These are phyloP conservation scores for Ganaspis brasiliensis DNA, from an alignment of 2,888 invertebrate genomes.

Conservation along the genomic window DNA sequence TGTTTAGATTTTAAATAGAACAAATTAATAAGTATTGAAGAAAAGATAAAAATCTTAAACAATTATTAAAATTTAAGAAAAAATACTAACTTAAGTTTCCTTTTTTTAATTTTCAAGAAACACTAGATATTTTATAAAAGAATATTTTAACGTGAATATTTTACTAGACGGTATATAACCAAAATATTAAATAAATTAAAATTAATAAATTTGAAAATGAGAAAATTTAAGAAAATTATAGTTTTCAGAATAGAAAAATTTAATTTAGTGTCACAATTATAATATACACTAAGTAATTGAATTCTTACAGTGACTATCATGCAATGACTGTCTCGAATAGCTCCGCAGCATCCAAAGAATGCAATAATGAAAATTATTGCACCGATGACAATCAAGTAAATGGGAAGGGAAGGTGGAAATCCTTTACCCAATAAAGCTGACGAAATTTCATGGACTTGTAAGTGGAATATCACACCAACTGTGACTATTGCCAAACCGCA, in stretches of 20 bases:
- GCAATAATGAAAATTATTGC: constrained; percentile 82
- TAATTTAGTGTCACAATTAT: background rate
- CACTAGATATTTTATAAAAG: too few relatives aligned
- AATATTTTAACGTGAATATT: too few relatives aligned
- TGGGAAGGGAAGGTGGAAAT: constrained; percentile 80
- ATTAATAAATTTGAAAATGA: background rate
- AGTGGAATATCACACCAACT: constrained; percentile 85
- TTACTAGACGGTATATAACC: too few relatives aligned
- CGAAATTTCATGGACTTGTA: constrained; percentile 78
- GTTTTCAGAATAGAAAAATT: background rate
- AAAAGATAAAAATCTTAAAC: too few relatives aligned
- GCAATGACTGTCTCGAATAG: constrained; percentile 77
- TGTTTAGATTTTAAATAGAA: background rate
- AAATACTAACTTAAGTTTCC: too few relatives aligned
- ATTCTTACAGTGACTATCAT: constrained; percentile 77
- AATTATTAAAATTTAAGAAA: too few relatives aligned
- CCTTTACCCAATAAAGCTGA: constrained; percentile 79
- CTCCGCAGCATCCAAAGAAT: constrained; percentile 79
- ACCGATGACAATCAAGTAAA: constrained; percentile 86
- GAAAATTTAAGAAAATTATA: background rate
- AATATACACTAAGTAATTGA: background rate
- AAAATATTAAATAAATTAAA: too few relatives aligned
- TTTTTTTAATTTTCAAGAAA: too few relatives aligned
- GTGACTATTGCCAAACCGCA: constrained; percentile 87
- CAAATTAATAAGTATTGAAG: too few relatives aligned